Conservation (phyloP, 2,888 invertebrate species). For the Acrocyrtus sp. region DNA sequence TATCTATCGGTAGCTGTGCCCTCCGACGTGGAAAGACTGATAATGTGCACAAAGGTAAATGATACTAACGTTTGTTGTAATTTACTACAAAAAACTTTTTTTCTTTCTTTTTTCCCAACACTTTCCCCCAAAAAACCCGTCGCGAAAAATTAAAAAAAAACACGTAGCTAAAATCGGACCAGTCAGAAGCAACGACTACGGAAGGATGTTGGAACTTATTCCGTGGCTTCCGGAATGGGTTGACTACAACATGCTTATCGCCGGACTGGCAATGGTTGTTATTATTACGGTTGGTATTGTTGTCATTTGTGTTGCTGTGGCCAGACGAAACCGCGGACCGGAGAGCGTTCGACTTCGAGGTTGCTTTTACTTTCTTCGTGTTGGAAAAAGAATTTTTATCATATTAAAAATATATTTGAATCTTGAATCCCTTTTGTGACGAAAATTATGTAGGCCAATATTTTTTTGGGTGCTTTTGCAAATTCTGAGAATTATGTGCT, state of each 20-base stretch:
- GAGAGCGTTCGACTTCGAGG: constrained; percentile 81
- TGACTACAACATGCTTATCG: constrained; percentile 89
- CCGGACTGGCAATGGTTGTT: constrained; percentile 87
- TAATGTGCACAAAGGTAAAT: constrained; percentile 85
- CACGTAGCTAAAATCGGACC: constrained; percentile 83
- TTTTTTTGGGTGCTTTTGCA: no score
- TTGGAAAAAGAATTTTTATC: neutral
- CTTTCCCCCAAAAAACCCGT: no score
- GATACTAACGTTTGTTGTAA: no score
- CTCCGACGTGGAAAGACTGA: constrained; percentile 79
- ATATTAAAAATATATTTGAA: neutral
- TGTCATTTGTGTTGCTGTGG: constrained; percentile 89
- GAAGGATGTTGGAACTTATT: constrained; percentile 66
- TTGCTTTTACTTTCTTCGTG: constrained; percentile 61
- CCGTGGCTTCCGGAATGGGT: constrained; percentile 89
- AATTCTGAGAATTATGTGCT: no score
- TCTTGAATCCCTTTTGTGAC: neutral
- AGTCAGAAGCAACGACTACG: constrained; percentile 62
- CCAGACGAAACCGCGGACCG: constrained; percentile 77
- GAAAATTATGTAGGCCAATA: no score
- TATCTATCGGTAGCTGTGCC: no score
- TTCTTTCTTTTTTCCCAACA: constrained; percentile 45
- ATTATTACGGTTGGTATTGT: constrained; percentile 90
- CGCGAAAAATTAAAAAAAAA: no score
- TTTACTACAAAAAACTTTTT: constrained; percentile 53